Evolutionary conservation across 64 coral and sea anemone genomes (phyloP), one percentile per base, ranked within the genome.

Genomic region (Astreopora myriophthalma): DNA sequence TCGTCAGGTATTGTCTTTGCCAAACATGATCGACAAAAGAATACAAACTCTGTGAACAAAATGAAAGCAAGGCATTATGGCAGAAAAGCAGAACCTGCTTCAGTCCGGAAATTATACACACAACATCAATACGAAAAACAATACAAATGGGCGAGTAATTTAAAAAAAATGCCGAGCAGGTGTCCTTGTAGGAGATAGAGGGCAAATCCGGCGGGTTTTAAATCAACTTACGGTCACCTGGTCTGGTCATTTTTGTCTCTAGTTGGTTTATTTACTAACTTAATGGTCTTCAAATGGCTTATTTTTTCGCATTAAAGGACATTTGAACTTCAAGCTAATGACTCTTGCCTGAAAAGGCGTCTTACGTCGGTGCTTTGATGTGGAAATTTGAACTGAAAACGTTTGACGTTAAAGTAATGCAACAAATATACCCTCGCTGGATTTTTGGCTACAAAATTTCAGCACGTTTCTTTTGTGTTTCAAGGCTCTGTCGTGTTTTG

Each of bases 201-300:
- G 29, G 17, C 8, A 64, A 83, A 64, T 83, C 79, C 79, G 79
- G 79, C 79, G 33, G 79, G 79, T 60, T 39, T 83, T 83, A 83
- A 63, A 83, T 83, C 79, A 83, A 60, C 52, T 83, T 83, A 38
- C 19, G 20, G 35, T 83, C 79, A 83, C 31, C 79, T 83, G 79
- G 79, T 83, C 49, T 8, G 35, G 49, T 83, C 79, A 83, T 83
- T 83, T 83, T 83, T 34, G 55, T 38, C 79, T 64, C 64, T 65
- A 83, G 79, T 37, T 64, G 79, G 79, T 83, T 83, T 83, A 83
- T 83, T 83, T 83, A 83, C 79, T 63, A 83, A 83, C 52, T 83
- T 83, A 83, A 83, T 83, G 79, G 79, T 37, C 32, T 55, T 83
- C 79, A 83, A 83, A 83, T 83, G 79, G 79, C 79, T 83, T 83